A percentile compares a stretch with the other conserved stretches of the same genome.
phyloP scores from a whole-genome alignment of 2,888 invertebrate species.

The Diaphora mendica region DNA sequence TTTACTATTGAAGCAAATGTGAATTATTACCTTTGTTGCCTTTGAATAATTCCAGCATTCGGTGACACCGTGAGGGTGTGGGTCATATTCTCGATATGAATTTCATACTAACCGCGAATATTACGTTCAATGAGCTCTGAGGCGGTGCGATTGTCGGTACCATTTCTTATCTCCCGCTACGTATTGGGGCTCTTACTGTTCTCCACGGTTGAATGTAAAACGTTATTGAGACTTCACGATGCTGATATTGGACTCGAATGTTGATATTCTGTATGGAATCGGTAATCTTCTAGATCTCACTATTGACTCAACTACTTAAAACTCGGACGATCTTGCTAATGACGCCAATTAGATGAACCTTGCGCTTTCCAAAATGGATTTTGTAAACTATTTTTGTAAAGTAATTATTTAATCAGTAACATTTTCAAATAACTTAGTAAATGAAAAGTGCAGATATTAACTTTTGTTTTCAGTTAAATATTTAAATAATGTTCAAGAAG shows the following conservation, averaged over 20 bases:
- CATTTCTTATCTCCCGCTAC: constrained; percentile 73
- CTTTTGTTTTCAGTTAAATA: not conserved
- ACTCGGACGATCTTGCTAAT: constrained; percentile 31
- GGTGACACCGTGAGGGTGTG: constrained; percentile 38
- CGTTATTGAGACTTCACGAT: constrained; percentile 72
- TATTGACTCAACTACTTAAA: constrained; percentile 46
- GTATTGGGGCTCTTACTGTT: constrained; percentile 73
- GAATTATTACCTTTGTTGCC: constrained; percentile 56
- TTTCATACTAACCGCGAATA: constrained; percentile 64
- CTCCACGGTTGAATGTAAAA: constrained; percentile 68
- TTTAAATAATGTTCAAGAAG: not conserved
- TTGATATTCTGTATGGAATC: constrained; percentile 60
- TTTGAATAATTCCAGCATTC: constrained; percentile 56
- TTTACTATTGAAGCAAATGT: constrained; percentile 30
- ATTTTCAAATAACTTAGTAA: not conserved
- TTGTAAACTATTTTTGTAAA: constrained; percentile 23
- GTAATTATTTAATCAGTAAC: no score
- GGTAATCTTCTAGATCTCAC: constrained; percentile 53
- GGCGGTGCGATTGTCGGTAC: constrained; percentile 67
- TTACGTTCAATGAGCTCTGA: constrained; percentile 64
- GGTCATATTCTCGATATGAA: constrained; percentile 59
- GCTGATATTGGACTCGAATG: constrained; percentile 71
- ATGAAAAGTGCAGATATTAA: not conserved
- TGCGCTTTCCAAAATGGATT: constrained; percentile 27
- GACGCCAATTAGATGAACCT: constrained; percentile 15